Percentiles rank a stretch among this genome's conserved stretches.
These are phyloP conservation scores for Conopomorpha cramerella DNA, from an alignment of 1,140 invertebrate genomes.

Conservation along the genomic window DNA sequence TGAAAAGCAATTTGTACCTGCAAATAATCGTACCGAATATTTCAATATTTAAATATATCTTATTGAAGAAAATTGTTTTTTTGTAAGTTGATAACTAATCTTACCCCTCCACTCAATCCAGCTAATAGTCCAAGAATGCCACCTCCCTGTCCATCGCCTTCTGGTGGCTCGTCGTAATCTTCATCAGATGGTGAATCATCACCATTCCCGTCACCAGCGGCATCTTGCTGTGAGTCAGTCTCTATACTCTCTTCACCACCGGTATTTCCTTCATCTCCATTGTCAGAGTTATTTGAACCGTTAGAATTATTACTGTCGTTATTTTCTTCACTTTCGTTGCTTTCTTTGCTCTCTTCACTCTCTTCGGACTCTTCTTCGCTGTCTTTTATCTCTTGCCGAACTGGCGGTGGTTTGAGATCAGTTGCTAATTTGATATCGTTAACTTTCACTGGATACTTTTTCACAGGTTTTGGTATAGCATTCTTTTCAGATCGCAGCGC, in stretches of 20 bases:
- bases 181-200: slow-evolving; percentile 9
- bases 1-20: too few relatives aligned
- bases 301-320: slow-evolving; percentile 9
- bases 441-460: too few relatives aligned
- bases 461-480: too few relatives aligned
- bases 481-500: too few relatives aligned
- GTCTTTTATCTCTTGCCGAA: slow-evolving; percentile 19
- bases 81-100: too few relatives aligned
- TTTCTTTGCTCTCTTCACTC: too few relatives aligned
- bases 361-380: slow-evolving; percentile 22
- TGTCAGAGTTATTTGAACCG: slow-evolving; percentile 13
- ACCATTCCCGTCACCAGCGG: slow-evolving; percentile 2
- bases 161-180: slow-evolving; percentile 21
- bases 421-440: too few relatives aligned
- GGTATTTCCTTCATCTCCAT: slow-evolving; percentile 15
- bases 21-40: too few relatives aligned
- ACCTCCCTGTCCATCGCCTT: slow-evolving; percentile 39
- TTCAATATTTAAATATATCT: too few relatives aligned
- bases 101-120: slow-evolving; percentile 43
- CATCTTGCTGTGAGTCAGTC: neutral
- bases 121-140: slow-evolving; percentile 41
- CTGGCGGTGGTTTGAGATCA: too few relatives aligned
- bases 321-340: too few relatives aligned
- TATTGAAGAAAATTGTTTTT: too few relatives aligned
- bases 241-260: slow-evolving; percentile 20